Evolutionary conservation across 1,140 invertebrate genomes (phyloP).

Genomic region (Euwallacea similis): DNA sequence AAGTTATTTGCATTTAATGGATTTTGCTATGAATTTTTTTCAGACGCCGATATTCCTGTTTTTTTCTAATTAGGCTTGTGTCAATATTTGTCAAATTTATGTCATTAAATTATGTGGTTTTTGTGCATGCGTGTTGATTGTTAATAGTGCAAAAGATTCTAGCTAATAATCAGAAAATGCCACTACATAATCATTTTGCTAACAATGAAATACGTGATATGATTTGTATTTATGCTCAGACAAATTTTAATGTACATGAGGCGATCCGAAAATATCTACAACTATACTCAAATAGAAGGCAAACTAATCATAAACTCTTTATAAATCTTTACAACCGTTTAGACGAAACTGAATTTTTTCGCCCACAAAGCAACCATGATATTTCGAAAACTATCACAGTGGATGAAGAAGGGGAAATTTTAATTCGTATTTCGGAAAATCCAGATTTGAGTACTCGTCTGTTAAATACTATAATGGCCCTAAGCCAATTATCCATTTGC

Average conservation of each 20-base stretch:
- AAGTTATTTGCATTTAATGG: no score
- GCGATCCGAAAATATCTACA: conserved; percentile 1
- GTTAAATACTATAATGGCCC: not conserved
- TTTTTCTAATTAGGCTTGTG: not conserved
- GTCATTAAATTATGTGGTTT: not conserved
- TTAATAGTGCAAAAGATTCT: not conserved
- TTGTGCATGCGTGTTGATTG: not conserved
- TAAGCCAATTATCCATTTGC: conserved; percentile 1
- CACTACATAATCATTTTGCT: not conserved
- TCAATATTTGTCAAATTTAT: not conserved
- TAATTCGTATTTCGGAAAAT: not conserved
- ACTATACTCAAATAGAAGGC: conserved; percentile 9
- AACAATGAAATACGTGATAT: not conserved
- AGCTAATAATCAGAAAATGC: not conserved
- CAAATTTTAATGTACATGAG: not conserved
- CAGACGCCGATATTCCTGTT: no score
- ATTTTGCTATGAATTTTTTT: no score
- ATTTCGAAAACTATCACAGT: not conserved
- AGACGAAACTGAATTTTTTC: conserved; percentile 7
- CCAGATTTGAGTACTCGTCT: not conserved
- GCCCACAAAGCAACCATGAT: not conserved
- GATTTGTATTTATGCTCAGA: conserved; percentile 2
- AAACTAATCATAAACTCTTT: conserved; percentile 4
- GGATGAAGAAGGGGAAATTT: not conserved
- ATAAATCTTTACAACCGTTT: not conserved